Evolutionary conservation across 2,797 vertebrate genomes (phyloP).

Genomic region (Nyctibius grandis): DNA sequence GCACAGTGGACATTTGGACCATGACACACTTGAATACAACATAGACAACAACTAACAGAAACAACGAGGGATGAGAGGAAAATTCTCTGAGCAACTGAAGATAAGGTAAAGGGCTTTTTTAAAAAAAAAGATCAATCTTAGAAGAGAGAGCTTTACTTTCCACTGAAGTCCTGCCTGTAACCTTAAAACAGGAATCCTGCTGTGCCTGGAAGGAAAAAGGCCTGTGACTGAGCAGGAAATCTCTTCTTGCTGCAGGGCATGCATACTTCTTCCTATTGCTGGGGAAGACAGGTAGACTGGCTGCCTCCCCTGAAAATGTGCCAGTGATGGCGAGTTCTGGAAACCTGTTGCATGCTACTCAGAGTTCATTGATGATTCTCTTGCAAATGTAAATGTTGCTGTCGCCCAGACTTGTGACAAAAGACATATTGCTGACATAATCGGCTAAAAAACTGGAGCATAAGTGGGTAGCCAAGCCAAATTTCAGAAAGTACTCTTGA

Average conservation of each 20-base stretch:
- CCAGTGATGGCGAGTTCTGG: not conserved
- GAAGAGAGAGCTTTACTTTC: not conserved
- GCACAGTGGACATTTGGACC: not conserved
- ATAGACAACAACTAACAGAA: not conserved
- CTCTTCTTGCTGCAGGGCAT: not conserved
- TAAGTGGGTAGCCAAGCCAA: not conserved
- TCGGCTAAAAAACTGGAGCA: not conserved
- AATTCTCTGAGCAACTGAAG: not conserved
- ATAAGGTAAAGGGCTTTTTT: not conserved
- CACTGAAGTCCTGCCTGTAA: not conserved
- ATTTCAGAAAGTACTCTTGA: not conserved
- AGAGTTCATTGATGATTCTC: not conserved
- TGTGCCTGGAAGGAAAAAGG: not conserved
- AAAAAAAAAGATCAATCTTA: not conserved
- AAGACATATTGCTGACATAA: not conserved
- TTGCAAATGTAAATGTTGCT: not conserved
- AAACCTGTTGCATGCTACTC: not conserved
- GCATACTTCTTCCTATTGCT: not conserved
- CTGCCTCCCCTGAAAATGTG: not conserved
- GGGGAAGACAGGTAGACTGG: not conserved
- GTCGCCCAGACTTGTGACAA: not conserved
- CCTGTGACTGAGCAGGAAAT: not conserved
- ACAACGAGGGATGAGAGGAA: not conserved
- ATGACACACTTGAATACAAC: not conserved
- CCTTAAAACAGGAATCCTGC: not conserved